These are phyloP conservation scores for Xiphophorus maculatus DNA, from an alignment of 2,113 vertebrate species.

Conservation along the genomic window DNA sequence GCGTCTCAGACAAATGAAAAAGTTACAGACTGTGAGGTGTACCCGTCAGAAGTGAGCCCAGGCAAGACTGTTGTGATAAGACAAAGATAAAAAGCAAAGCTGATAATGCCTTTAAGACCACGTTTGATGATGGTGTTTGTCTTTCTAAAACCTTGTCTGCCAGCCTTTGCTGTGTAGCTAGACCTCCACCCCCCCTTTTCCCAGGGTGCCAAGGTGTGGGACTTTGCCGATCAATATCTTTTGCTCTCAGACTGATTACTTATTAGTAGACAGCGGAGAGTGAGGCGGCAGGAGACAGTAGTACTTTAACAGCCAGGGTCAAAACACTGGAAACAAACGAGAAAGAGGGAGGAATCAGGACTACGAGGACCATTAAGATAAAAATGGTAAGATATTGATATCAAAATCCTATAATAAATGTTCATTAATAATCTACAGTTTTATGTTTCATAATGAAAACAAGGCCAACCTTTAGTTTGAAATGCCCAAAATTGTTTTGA, in stretches of 20 bases:
- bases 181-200: conserved; percentile 21
- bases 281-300: neutral
- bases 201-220: conserved; percentile 22
- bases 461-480: neutral
- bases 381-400: neutral
- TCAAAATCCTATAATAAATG: too few relatives aligned
- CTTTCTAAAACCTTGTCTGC: conserved; percentile 27
- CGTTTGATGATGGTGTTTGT: conserved; percentile 40
- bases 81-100: conserved; percentile 42
- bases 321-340: neutral
- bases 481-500: neutral
- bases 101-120: conserved; percentile 53
- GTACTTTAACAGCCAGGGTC: neutral
- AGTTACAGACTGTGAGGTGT: conserved; percentile 17
- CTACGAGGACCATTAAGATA: too few relatives aligned
- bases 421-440: neutral
- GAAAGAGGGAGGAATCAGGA: neutral
- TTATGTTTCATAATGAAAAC: too few relatives aligned
- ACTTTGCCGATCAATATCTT: conserved; percentile 54
- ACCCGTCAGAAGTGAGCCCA: conserved; percentile 43
- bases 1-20: conserved; percentile 33
- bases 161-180: conserved; percentile 16
- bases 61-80: conserved; percentile 52
- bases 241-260: conserved; percentile 33
- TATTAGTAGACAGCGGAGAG: conserved; percentile 32